Conservation (phyloP, 2,888 invertebrate genomes). For the Cactoblastis cactorum region DNA sequence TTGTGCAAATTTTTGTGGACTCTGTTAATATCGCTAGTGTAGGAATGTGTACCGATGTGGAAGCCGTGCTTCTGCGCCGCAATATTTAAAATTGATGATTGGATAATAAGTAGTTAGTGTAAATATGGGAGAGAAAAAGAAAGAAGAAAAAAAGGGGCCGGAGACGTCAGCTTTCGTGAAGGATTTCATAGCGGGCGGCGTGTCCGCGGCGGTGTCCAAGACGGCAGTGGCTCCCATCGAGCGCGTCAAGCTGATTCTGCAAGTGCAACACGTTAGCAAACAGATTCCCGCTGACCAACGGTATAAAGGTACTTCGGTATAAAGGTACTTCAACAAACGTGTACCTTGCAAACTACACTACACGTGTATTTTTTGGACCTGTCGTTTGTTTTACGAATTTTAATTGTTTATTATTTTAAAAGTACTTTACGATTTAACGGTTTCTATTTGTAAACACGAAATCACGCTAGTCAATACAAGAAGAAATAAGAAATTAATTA, state of each 20-base stretch:
- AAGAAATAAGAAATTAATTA: too few relatives aligned
- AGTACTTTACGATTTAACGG: too few relatives aligned
- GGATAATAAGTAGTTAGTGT: neutral
- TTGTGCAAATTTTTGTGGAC: constrained; percentile 6
- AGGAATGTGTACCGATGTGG: neutral
- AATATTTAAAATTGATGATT: neutral
- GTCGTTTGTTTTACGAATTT: too few relatives aligned
- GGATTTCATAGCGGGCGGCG: constrained; percentile 94
- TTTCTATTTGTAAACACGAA: too few relatives aligned
- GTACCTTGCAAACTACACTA: too few relatives aligned
- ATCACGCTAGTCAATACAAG: too few relatives aligned
- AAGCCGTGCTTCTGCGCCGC: neutral
- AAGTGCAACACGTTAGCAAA: constrained; percentile 96
- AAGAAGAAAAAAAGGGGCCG: constrained; percentile 25
- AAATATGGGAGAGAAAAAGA: constrained; percentile 28
- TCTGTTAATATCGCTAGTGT: neutral
- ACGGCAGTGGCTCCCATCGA: constrained; percentile 97
- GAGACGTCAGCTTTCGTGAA: constrained; percentile 86
- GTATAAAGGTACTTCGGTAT: constrained; percentile 96
- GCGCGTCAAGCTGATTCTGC: constrained; percentile 94
- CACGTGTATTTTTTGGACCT: too few relatives aligned
- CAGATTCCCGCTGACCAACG: constrained; percentile 90
- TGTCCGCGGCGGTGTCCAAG: constrained; percentile 95
- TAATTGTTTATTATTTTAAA: too few relatives aligned
- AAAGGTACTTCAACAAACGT: neutral